Evolutionary conservation across 2,888 invertebrate species (phyloP), one percentile per base, ranked within the genome.

Genomic region (Agriopis marginaria): DNA sequence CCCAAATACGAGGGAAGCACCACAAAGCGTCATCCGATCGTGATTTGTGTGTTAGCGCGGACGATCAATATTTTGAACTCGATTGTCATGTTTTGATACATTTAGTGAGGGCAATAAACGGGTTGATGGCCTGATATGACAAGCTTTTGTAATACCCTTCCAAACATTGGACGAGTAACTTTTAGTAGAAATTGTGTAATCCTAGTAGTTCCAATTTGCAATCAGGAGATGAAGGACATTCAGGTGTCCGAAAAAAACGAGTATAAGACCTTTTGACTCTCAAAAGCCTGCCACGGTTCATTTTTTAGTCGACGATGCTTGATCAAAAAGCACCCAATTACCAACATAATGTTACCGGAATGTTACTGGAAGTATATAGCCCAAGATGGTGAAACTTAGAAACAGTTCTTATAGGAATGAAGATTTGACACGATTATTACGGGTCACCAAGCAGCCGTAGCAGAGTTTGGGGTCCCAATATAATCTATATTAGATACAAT

Each of bases 31-130:
- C 58, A 58, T 7, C 10, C 50, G 17, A 51, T 65, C 64, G 44
- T 65, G 58, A 58, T 50, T 42, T 39, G 40, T 58, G 64, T 10
- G 42, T 58, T 58, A 62, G 50, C 58, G 32, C 47, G 50, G 10
- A n/a, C 12, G 32, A 54, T 63, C 54, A 54, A 63, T 63, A 55
- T 60, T 60, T 39, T 49, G 60, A 50, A 60, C 49, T 14, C 17
- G 23, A 58, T 59, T 50, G 49, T 60, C 49, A 10, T 42, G 14
- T 14, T 49, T 39, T 49, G 7, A 50, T 17, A 50, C 49, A 61
- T 40, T 49, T 61, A 8, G 42, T 14, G 51, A 23, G 50, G 60
- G 61, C 61, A 51, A 61, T 61, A 61, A 12, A 50, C 51, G 42
- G 51, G 51, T 61, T 40, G 23, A 61, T 61, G 60, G 40, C 32